A percentile compares a stretch with the other conserved stretches of the same genome.
Evolutionary conservation across 2,113 vertebrate genomes (phyloP).

Genomic region (Turnix velox): DNA sequence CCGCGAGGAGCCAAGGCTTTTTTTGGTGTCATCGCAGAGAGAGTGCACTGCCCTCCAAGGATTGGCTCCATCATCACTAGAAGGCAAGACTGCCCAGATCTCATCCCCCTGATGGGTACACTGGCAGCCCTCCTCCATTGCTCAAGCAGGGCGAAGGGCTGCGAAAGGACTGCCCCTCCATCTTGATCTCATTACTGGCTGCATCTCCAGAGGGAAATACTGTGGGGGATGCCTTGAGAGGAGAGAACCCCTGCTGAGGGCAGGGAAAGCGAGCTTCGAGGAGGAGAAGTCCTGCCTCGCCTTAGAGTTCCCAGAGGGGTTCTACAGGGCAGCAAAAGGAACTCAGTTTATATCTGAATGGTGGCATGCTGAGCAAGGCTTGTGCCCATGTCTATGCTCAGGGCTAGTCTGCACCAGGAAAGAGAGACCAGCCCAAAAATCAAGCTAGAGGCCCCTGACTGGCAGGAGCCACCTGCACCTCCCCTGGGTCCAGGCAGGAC

Average conservation of each 20-base stretch:
- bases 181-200: conserved; percentile 3
- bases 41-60: not conserved
- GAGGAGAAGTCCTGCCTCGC: not conserved
- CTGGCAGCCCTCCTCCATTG: not conserved
- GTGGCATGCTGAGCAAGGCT: not conserved
- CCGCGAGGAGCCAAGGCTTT: conserved; percentile 8
- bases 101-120: not conserved
- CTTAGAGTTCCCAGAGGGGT: not conserved
- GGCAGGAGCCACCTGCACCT: not conserved
- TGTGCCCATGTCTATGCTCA: not conserved
- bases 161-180: not conserved
- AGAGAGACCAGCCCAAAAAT: not conserved
- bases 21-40: not conserved
- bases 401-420: not conserved
- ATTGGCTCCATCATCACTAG: not conserved
- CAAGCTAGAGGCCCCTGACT: not conserved
- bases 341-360: not conserved
- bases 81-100: not conserved
- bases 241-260: not conserved
- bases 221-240: not conserved
- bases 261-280: not conserved
- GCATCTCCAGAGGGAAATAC: not conserved
- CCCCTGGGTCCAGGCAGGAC: not conserved
- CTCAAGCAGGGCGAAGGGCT: not conserved
- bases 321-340: not conserved